Percentiles rank a stretch among this genome's conserved stretches.
Evolutionary conservation across 2,113 vertebrate genomes (phyloP).

Genomic region (Actenoides hombroni): DNA sequence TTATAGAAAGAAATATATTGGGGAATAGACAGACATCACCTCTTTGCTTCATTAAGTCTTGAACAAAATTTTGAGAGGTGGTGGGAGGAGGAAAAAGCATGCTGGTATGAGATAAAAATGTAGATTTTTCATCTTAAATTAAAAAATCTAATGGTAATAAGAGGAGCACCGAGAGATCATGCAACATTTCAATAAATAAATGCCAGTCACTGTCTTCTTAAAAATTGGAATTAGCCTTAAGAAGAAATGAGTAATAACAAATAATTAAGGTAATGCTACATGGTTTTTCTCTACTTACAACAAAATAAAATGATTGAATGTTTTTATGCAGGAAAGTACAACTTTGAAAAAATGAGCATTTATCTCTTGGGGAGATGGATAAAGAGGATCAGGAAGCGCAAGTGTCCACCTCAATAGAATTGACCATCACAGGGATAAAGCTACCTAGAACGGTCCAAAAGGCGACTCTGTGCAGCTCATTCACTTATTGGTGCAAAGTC

Average conservation of each 20-base stretch:
- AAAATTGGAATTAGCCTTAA: not conserved
- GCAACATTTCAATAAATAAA: not conserved
- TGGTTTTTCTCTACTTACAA: not conserved
- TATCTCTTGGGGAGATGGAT: not conserved
- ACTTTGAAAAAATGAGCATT: not conserved
- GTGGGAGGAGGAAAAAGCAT: not conserved
- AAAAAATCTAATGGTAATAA: not conserved
- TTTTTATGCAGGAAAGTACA: not conserved
- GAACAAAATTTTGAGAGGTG: not conserved
- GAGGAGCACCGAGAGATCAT: not conserved
- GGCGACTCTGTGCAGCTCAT: not conserved
- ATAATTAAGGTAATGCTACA: not conserved
- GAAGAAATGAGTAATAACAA: not conserved
- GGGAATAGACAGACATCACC: not conserved
- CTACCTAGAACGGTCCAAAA: not conserved
- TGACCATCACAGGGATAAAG: not conserved
- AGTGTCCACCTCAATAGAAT: not conserved
- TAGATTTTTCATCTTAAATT: not conserved
- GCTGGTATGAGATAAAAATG: not conserved
- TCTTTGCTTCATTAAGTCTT: not conserved
- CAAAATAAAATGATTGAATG: not conserved
- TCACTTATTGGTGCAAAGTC: not conserved
- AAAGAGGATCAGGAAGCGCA: not conserved
- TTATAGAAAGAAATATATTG: not conserved
- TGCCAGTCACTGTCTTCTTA: not conserved